These are phyloP conservation scores for Hydrozoanthus gracilis DNA, from an alignment of 92 coral and sea anemone genomes.

Conservation along the genomic window DNA sequence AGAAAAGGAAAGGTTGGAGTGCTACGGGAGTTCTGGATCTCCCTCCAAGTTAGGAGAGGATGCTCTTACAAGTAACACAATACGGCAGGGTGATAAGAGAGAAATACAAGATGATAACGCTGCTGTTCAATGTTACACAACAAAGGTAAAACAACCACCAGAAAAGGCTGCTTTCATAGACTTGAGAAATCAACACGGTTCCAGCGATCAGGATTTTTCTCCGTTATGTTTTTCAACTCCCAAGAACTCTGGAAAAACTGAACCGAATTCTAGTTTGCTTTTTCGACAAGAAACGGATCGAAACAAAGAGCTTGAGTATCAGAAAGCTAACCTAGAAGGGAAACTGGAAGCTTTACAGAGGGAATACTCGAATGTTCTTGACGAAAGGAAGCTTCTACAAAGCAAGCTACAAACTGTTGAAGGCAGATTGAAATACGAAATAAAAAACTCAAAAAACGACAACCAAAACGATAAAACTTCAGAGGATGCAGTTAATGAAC, in stretches of 20 bases:
- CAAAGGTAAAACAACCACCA: background rate
- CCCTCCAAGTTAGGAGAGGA: background rate
- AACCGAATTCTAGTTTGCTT: background rate
- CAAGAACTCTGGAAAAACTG: background rate
- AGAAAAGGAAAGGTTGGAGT: background rate
- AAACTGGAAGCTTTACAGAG: constrained; percentile 71
- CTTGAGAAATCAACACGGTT: background rate
- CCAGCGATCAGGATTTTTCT: background rate
- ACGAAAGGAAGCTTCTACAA: constrained; percentile 71
- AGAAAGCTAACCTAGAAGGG: constrained; percentile 80
- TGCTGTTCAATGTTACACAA: background rate
- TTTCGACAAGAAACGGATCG: constrained; percentile 4
- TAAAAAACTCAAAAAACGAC: constrained; percentile 41
- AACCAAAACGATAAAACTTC: background rate
- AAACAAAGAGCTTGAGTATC: constrained; percentile 59
- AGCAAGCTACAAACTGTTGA: constrained; percentile 62
- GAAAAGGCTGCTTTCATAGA: background rate
- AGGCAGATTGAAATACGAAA: constrained; percentile 51
- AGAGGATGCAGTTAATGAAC: constrained; percentile 37
- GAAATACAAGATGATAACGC: background rate
- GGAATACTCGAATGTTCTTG: constrained; percentile 69
- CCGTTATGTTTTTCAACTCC: constrained; percentile 40
- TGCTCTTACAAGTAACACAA: background rate
- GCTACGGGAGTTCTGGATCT: background rate
- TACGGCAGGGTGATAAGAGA: background rate